Percentiles rank a stretch among this genome's conserved stretches.
phyloP scores from a whole-genome alignment of 2,113 vertebrate genomes.

The Todiramphus chloris region DNA sequence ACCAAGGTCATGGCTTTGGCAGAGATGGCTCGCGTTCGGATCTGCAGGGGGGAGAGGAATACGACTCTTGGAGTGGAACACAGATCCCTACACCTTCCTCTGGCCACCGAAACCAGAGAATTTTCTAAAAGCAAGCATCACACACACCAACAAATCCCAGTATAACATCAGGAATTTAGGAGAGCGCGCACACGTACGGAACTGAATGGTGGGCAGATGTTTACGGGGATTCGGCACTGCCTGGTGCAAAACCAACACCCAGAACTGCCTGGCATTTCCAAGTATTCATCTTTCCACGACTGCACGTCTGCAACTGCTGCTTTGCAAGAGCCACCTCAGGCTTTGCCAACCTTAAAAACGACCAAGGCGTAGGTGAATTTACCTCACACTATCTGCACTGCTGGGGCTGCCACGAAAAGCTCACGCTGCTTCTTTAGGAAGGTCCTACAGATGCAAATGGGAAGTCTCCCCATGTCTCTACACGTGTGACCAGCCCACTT shows the following conservation, averaged over 20 bases:
- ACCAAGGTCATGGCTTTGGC: conserved; percentile 97
- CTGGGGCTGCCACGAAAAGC: not conserved
- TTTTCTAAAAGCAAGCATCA: not conserved
- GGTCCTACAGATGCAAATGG: not conserved
- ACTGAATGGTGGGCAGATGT: not conserved
- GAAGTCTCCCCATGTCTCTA: not conserved
- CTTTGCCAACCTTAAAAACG: not conserved
- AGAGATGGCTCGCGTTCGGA: conserved; percentile 94
- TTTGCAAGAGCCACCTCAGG: not conserved
- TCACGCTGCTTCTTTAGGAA: not conserved
- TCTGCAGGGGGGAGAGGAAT: conserved; percentile 75
- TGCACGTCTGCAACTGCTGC: not conserved
- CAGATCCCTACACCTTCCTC: not conserved
- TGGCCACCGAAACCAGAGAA: not conserved
- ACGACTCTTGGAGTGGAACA: not conserved
- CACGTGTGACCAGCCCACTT: not conserved
- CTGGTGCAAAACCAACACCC: not conserved
- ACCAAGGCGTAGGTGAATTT: not conserved
- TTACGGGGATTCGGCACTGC: not conserved
- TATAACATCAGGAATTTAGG: not conserved
- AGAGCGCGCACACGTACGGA: not conserved
- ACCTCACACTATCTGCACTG: not conserved
- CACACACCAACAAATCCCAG: not conserved
- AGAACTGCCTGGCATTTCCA: not conserved
- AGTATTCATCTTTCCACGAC: not conserved